phyloP scores from a whole-genome alignment of 1,140 invertebrate species.

The Leptopilina clavipes region DNA sequence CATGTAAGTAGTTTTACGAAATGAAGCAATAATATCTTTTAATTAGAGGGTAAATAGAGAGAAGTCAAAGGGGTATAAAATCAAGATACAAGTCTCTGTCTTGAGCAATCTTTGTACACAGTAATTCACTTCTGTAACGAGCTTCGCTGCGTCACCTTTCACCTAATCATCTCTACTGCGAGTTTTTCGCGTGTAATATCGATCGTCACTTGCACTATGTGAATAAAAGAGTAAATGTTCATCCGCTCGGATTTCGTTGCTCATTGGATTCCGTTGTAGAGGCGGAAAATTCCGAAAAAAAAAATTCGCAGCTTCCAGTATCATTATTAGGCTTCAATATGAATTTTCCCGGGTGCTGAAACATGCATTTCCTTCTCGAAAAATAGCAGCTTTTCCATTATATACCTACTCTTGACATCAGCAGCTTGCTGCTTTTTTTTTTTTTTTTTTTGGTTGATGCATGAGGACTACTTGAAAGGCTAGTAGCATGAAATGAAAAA shows the following conservation, averaged over 20 bases:
- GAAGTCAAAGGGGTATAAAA: not conserved
- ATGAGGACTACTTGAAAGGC: constrained; percentile 14
- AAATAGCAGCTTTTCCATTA: constrained; percentile 31
- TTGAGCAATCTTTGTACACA: constrained; percentile 14
- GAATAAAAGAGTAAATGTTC: constrained; percentile 26
- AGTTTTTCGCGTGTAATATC: not conserved
- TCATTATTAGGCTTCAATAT: constrained; percentile 26
- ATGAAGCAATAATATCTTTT: not conserved
- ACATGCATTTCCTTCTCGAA: constrained; percentile 21
- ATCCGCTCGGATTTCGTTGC: constrained; percentile 22
- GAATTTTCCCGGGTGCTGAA: constrained; percentile 26
- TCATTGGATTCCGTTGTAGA: constrained; percentile 10
- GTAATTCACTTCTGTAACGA: constrained; percentile 25
- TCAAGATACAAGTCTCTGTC: not conserved
- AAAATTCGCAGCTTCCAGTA: constrained; percentile 18
- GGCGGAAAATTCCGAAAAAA: constrained; percentile 9
- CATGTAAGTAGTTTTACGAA: not conserved
- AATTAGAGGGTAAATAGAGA: not conserved
- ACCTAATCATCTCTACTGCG: constrained; percentile 8
- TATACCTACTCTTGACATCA: constrained; percentile 19
- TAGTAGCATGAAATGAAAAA: constrained; percentile 18
- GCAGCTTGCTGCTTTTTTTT: not conserved
- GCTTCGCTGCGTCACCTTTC: constrained; percentile 29
- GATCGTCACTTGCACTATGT: constrained; percentile 10
- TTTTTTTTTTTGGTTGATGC: constrained; percentile 19